Conservation (phyloP, 2,888 invertebrate species). For the Antitype chi region DNA sequence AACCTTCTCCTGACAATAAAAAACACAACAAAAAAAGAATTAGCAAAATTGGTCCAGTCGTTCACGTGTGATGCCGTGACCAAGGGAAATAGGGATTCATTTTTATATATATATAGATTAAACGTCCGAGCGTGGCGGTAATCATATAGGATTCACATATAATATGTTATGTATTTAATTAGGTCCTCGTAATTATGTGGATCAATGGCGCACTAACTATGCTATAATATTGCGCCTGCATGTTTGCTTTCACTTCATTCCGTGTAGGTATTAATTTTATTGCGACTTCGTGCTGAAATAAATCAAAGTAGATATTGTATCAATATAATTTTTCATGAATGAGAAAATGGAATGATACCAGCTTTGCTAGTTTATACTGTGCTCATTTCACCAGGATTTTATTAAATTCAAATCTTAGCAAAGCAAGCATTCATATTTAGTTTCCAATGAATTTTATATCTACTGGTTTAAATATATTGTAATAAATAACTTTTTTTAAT, state of each 20-base stretch:
- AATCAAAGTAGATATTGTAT: background rate
- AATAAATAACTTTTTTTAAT: background rate
- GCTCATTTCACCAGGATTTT: too few relatives aligned
- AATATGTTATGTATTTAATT: slow-evolving; percentile 32
- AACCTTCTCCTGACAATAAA: too few relatives aligned
- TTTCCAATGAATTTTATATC: background rate
- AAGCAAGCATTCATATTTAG: background rate
- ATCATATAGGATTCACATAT: background rate
- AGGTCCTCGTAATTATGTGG: slow-evolving; percentile 26
- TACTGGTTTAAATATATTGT: background rate
- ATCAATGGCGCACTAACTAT: slow-evolving; percentile 15
- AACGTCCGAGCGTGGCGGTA: slow-evolving; percentile 5
- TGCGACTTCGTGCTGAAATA: background rate
- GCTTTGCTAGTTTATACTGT: background rate
- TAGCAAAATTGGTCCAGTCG: too few relatives aligned
- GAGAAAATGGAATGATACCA: background rate
- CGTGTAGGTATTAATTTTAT: background rate
- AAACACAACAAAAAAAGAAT: too few relatives aligned
- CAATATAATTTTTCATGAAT: slow-evolving; percentile 7
- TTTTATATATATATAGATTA: too few relatives aligned
- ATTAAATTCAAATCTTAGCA: background rate
- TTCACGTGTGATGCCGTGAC: too few relatives aligned
- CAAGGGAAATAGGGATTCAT: too few relatives aligned
- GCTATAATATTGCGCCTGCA: background rate
- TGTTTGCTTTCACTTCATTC: background rate